A percentile compares a stretch with the other conserved stretches of the same genome.
Evolutionary conservation across 2,888 invertebrate species (phyloP).

Genomic region (Eurytoma californica): DNA sequence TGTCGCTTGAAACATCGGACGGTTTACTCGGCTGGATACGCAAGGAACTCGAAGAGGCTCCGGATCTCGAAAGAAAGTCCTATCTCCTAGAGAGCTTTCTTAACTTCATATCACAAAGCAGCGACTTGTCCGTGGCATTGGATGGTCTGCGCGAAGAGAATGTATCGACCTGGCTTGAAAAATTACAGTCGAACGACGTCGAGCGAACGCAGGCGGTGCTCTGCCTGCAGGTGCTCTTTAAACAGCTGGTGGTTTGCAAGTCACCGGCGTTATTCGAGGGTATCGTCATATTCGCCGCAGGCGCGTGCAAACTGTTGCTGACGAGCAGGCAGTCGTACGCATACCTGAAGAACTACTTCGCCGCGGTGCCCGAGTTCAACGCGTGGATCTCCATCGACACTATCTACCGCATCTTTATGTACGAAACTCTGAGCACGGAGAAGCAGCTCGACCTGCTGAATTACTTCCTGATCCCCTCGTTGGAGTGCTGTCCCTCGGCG

Average conservation of each 20-base stretch:
- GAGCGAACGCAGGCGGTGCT: slow-evolving; percentile 57
- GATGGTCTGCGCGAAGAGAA: neutral
- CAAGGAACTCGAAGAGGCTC: slow-evolving; percentile 57
- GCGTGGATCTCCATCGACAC: slow-evolving; percentile 63
- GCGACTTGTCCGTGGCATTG: slow-evolving; percentile 1
- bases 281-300: slow-evolving; percentile 63
- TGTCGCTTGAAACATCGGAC: neutral
- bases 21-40: slow-evolving; percentile 67
- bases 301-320: slow-evolving; percentile 59
- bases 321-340: slow-evolving; percentile 59
- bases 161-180: neutral
- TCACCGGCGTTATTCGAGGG: slow-evolving; percentile 64
- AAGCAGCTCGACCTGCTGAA: slow-evolving; percentile 64
- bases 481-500: slow-evolving; percentile 8
- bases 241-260: slow-evolving; percentile 64
- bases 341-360: slow-evolving; percentile 62
- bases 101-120: slow-evolving; percentile 61
- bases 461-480: slow-evolving; percentile 68
- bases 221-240: slow-evolving; percentile 65
- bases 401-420: slow-evolving; percentile 64
- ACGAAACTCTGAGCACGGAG: neutral
- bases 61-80: slow-evolving; percentile 62
- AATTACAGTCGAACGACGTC: slow-evolving; percentile 49
- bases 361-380: slow-evolving; percentile 55
- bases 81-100: slow-evolving; percentile 66